Base-by-base conservation (phyloP, 2,797 vertebrate species). In the Semaprochilodus insignis region DNA sequence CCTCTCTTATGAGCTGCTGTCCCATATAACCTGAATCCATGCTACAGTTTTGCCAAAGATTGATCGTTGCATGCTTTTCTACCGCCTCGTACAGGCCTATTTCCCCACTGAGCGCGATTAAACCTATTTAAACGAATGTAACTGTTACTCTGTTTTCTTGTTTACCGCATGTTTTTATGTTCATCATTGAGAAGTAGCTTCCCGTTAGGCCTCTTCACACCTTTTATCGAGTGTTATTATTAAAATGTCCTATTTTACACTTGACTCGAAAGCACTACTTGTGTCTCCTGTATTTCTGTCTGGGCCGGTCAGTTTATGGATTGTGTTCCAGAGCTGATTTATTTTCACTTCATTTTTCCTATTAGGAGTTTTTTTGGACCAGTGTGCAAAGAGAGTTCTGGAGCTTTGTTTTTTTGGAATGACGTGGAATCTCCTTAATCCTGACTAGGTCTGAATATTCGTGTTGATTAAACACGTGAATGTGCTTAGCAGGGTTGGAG, bases 81-180 rank as follows among this genome's bases (percentile, higher is more conserved):
- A 92, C 79, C 79, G 91, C 52, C 72, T 92, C 90, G 86, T 90
- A 92, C n/a, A 72, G 67, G 70, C 62, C 31, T 91, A 85, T 88
- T 90, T 91, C 89, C 85, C 87, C 76, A 85, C 84, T 31, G 73
- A 85, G 80, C 77, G 59, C 85, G 31, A 82, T 74, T 81, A 84
- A 74, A 89, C 92, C 90, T 93, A 93, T 95, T 95, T 94, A 94
- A 94, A 94, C 93, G 93, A 95, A 95, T 96, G 95, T 94, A 94
- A 93, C 92, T 89, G 88, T 91, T 92, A 91, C 91, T 91, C 91
- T 91, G 87, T 91, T 92, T 76, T 91, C 91, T 65, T 81, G 81
- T 93, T 91, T 92, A 88, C 90, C 85, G 93, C 93, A 95, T 95
- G 93, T 92, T 88, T 92, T 66, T 19, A 88, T 90, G 72, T 91